Evolutionary conservation across 1,140 invertebrate genomes (phyloP).

Genomic region (Andrena cerasifolii): DNA sequence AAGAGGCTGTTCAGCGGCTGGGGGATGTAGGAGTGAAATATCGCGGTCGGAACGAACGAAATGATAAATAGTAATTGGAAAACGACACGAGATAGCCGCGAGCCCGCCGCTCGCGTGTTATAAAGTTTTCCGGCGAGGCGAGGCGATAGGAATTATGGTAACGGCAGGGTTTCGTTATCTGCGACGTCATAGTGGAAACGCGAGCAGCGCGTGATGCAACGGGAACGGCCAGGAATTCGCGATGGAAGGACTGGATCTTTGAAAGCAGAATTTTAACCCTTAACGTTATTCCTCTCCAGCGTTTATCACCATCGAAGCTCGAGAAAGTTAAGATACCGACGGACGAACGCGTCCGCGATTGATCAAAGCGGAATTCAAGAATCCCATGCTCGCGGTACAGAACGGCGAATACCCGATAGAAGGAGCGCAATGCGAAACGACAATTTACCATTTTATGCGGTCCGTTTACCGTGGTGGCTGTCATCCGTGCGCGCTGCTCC

Average conservation of each 20-base stretch:
- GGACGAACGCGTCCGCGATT: too few species aligned
- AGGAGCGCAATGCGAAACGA: neutral
- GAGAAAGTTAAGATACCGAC: too few species aligned
- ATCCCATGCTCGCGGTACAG: neutral
- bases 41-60: neutral
- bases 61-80: slow-evolving; percentile 2
- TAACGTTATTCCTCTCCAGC: too few species aligned
- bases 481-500: slow-evolving; percentile 39
- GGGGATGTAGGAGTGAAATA: neutral
- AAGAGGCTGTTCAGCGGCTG: neutral
- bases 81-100: neutral
- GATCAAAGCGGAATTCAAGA: neutral
- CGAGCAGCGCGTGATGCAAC: too few species aligned
- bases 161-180: neutral
- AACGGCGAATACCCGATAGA: neutral
- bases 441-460: slow-evolving; percentile 58
- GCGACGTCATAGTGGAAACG: too few species aligned
- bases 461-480: slow-evolving; percentile 33
- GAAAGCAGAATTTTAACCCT: neutral
- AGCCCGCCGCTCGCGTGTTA: neutral
- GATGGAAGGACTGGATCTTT: too few species aligned
- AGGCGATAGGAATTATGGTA: neutral
- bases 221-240: too few species aligned
- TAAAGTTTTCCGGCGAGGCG: neutral
- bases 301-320: too few species aligned